Evolutionary conservation across 1,140 invertebrate species (phyloP).

Genomic region (Onthophagus taurus): DNA sequence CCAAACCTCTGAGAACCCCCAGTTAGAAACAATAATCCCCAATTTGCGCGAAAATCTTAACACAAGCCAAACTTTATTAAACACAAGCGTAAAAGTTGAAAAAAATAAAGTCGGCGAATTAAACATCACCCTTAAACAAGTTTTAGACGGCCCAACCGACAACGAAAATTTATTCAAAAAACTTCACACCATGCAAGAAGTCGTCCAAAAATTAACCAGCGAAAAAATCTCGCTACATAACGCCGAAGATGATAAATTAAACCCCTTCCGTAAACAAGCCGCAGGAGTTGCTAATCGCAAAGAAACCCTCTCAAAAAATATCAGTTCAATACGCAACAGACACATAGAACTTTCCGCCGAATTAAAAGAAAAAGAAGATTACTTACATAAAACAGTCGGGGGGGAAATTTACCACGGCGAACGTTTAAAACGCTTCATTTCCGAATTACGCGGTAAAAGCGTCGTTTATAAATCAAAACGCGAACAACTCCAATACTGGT

Average conservation of each 20-base stretch:
- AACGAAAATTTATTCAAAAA: too few species aligned
- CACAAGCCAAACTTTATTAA: too few species aligned
- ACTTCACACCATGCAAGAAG: not conserved
- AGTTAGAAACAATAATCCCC: too few species aligned
- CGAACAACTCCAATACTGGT: not conserved
- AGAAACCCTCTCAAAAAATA: conserved; percentile 13
- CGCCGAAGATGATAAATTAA: conserved; percentile 5
- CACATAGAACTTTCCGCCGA: conserved; percentile 8
- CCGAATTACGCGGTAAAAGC: conserved; percentile 14
- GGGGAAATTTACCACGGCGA: conserved; percentile 18
- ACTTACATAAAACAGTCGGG: conserved; percentile 14
- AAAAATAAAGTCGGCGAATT: too few species aligned
- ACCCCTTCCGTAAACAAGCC: conserved; percentile 17
- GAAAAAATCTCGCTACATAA: conserved; percentile 2
- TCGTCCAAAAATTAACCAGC: conserved; percentile 5
- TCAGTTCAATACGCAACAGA: conserved; percentile 12
- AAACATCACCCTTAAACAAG: too few species aligned
- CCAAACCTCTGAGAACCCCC: too few species aligned
- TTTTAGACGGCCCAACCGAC: too few species aligned
- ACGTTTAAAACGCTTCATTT: conserved; percentile 15
- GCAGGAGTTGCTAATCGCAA: conserved; percentile 17
- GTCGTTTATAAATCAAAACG: conserved; percentile 7
- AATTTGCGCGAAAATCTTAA: too few species aligned
- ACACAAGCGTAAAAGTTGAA: too few species aligned
- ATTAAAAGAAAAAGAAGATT: conserved; percentile 14